Base-by-base conservation (phyloP, 2,888 invertebrate genomes). In the Drosophila parthenogenetica region DNA sequence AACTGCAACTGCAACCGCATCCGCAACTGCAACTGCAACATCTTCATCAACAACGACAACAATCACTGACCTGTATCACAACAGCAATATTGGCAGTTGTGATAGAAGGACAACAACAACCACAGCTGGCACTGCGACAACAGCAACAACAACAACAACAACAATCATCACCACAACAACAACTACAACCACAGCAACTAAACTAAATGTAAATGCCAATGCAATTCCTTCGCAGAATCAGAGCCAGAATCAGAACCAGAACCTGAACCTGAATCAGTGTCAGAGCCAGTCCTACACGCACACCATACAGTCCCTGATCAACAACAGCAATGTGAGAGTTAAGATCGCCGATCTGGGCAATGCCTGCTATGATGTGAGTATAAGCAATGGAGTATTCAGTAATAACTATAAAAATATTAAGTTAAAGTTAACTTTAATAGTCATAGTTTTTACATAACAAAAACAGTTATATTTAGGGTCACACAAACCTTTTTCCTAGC, bases 331-430 rank as follows among this genome's bases (percentile, higher is more conserved):
- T 90, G 93, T 96, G 63, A 93, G 94, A 83, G 95, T 96, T 14
- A 96, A 97, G 93, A 95, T 97, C 75, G 97, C 96, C 61, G 97
- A 97, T 93, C 93, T 97, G 73, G 97, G 97, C 77, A 97, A 97
- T 92, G 96, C 96, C 49, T 97, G 97, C 90, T 97, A 96, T 94
- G 94, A 94, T 90, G 94, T 94, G 91, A 92, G 93, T 90, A 71
- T 0, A n/a, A n/a, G n/a, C n/a, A n/a, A n/a, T n/a, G n/a, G n/a
- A n/a, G n/a, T n/a, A n/a, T n/a, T n/a, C n/a, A n/a, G n/a, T n/a
- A n/a, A n/a, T n/a, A n/a, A n/a, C n/a, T n/a, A n/a, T n/a, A n/a
- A n/a, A n/a, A 19, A 19, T 19, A 19, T 19, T 19, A 19, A 19
- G 3, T 19, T 19, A 19, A 1, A 19, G 2, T 19, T 2, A 19